Evolutionary conservation across 2,888 invertebrate genomes (phyloP).

Genomic region (Diploptera punctata): DNA sequence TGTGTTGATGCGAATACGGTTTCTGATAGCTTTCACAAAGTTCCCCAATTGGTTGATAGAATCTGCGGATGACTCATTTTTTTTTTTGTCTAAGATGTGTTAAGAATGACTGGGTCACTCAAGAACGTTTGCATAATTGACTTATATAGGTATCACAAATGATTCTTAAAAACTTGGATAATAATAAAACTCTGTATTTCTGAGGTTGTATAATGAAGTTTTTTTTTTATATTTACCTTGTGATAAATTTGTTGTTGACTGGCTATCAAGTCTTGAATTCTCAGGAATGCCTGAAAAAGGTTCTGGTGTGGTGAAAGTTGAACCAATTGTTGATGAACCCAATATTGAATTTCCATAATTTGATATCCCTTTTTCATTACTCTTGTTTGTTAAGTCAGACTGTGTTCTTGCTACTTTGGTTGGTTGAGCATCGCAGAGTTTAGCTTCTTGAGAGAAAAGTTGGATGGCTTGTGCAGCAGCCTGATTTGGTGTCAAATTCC

Average conservation of each 20-base stretch:
- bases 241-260: constrained; percentile 20
- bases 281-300: constrained; percentile 21
- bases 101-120: too few species aligned
- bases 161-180: too few species aligned
- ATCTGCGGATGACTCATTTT: too few species aligned
- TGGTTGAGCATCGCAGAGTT: constrained; percentile 76
- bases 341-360: constrained; percentile 30
- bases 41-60: too few species aligned
- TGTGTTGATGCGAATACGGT: too few species aligned
- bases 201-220: too few species aligned
- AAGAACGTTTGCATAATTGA: too few species aligned
- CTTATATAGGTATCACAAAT: too few species aligned
- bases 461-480: constrained; percentile 90
- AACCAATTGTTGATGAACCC: not conserved
- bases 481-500: constrained; percentile 82
- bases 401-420: constrained; percentile 70
- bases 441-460: constrained; percentile 83
- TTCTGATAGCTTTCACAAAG: too few species aligned
- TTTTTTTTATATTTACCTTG: constrained; percentile 29
- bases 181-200: too few species aligned
- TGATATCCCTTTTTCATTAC: constrained; percentile 12
- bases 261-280: constrained; percentile 26
- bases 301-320: not conserved
- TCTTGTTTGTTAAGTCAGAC: constrained; percentile 30
- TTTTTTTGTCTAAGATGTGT: too few species aligned